These are phyloP conservation scores for Tetranychus cinnabarinus DNA, from an alignment of 1,140 invertebrate genomes.

Conservation along the genomic window DNA sequence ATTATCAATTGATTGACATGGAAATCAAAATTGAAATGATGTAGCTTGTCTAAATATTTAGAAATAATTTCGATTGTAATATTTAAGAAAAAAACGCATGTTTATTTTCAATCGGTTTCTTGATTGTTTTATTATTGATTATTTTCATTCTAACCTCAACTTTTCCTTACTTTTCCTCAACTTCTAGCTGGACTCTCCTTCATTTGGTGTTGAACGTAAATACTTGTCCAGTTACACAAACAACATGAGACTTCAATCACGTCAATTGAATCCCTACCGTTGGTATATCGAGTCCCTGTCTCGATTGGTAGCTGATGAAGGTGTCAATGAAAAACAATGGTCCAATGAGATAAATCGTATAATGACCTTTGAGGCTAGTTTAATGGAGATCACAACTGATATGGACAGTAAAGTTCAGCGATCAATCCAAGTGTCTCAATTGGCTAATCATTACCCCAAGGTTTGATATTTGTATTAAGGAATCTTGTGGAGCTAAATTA, in stretches of 20 bases:
- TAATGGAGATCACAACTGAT: conserved; percentile 26
- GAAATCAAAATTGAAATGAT: too few species aligned
- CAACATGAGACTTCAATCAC: not conserved
- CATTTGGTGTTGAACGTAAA: not conserved
- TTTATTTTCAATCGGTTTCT: too few species aligned
- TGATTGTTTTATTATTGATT: too few species aligned
- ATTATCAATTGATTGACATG: too few species aligned
- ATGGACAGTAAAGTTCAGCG: not conserved
- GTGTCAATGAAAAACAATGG: not conserved
- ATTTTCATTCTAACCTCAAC: too few species aligned
- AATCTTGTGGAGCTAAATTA: too few species aligned
- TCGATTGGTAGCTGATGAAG: not conserved
- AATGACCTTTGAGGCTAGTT: conserved; percentile 23
- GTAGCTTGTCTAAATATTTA: too few species aligned
- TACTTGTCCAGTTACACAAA: not conserved
- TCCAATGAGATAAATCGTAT: conserved; percentile 14
- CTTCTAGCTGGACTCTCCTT: not conserved
- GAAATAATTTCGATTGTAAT: too few species aligned
- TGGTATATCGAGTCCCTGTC: not conserved
- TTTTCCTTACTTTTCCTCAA: too few species aligned
- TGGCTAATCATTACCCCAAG: not conserved
- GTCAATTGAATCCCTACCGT: not conserved
- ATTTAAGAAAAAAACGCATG: too few species aligned
- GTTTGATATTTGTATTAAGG: not conserved
- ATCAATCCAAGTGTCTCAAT: not conserved